These are phyloP conservation scores for Microplitis mediator DNA, from an alignment of 1,140 invertebrate species.

Conservation along the genomic window DNA sequence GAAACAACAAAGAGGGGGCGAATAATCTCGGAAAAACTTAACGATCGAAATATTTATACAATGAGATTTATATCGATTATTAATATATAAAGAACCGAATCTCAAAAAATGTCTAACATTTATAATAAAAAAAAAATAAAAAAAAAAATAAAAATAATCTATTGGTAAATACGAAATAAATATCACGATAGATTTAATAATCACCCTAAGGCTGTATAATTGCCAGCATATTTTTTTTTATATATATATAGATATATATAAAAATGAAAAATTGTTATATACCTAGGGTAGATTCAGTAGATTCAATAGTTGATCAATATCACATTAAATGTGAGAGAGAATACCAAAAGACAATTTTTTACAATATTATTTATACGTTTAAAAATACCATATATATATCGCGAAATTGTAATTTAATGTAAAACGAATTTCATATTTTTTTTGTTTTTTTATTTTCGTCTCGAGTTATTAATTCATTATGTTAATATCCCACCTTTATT, in stretches of 20 bases:
- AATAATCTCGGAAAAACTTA: slow-evolving; percentile 6
- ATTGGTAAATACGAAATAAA: neutral
- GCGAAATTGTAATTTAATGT: slow-evolving; percentile 17
- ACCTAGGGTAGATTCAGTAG: neutral
- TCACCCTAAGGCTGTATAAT: too few species aligned
- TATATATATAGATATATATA: neutral
- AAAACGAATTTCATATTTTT: neutral
- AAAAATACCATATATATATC: slow-evolving; percentile 7
- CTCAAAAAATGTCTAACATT: too few species aligned
- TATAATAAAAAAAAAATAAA: neutral
- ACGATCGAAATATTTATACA: neutral
- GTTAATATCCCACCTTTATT: neutral
- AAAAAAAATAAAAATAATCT: neutral
- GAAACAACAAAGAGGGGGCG: slow-evolving; percentile 26
- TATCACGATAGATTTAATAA: too few species aligned
- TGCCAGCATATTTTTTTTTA: neutral
- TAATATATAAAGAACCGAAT: too few species aligned
- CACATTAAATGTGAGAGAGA: slow-evolving; percentile 29
- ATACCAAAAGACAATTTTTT: slow-evolving; percentile 47
- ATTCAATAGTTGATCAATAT: slow-evolving; percentile 15
- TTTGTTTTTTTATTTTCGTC: neutral
- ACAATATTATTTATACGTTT: slow-evolving; percentile 30
- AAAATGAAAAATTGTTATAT: too few species aligned
- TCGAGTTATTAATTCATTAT: neutral
- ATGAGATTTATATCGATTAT: neutral